Evolutionary conservation across 1,140 invertebrate species (phyloP), one percentile per base, ranked within the genome.

Genomic region (Maniola jurtina): DNA sequence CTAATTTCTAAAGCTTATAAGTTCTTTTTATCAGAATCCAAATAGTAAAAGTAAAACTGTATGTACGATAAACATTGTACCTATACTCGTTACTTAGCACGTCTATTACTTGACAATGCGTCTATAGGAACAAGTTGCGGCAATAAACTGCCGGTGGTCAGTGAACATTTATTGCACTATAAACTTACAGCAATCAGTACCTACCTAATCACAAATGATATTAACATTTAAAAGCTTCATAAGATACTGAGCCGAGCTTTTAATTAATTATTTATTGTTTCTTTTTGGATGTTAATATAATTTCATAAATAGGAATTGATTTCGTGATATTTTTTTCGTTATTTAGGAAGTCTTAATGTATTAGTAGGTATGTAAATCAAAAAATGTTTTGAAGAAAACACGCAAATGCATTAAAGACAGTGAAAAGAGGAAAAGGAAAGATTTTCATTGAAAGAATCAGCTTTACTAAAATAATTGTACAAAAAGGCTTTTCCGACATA

Each of bases 151-250:
- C 57, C 61, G 69, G 69, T 76, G 74, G 72, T 58, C 69, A 76
- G 59, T 68, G 61, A 60, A 59, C 58, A 57, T 77, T 77, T 77
- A 77, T 62, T 58, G 59, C 70, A 61, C 59, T 67, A 70, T 75
- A 77, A 77, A 77, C 54, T 48, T 63, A 48, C 42, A 64, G 66
- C 72, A 25, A 25, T 25, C 42, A 64, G 66, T 75, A n/a, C n/a
- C n/a, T n/a, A n/a, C n/a, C n/a, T n/a, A 64, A 64, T 68, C 69
- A 74, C 65, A 76, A 73, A 69, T 73, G 67, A 74, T 76, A 70
- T 66, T 71, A 70, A 67, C 66, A 70, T 38, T 73, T 64, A 52
- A 58, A 64, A 65, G 58, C 61, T 34, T 34, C 15, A 65, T 65
- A 70, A 67, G 60, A 61, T 25, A 48, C 55, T 36, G 35, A 11